Evolutionary conservation across 2,113 vertebrate genomes (phyloP).

Genomic region (Barnardius zonarius): DNA sequence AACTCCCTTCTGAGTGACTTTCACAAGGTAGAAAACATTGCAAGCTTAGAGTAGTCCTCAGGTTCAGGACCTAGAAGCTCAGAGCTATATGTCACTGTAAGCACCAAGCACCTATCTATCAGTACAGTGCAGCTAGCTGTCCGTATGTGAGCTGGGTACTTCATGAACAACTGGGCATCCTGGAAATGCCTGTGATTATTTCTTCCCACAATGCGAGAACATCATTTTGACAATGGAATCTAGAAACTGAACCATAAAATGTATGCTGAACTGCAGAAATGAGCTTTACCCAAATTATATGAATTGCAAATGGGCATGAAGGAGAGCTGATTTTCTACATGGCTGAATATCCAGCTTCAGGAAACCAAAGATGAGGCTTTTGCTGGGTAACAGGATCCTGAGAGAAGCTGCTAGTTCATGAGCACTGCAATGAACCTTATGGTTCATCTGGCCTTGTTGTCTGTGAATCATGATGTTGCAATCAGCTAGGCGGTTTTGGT

Average conservation of each 20-base stretch:
- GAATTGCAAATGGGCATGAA: not conserved
- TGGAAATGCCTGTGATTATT: not conserved
- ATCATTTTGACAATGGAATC: not conserved
- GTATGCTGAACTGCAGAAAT: conserved; percentile 4
- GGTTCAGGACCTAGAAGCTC: not conserved
- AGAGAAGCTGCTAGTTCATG: not conserved
- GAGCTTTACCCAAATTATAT: conserved; percentile 29
- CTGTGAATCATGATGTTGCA: not conserved
- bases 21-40: not conserved
- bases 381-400: not conserved
- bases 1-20: not conserved
- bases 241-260: conserved; percentile 2
- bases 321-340: conserved; percentile 11
- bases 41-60: not conserved
- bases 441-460: not conserved
- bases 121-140: not conserved
- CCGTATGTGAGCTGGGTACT: not conserved
- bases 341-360: not conserved
- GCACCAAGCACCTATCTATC: not conserved
- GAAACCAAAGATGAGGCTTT: not conserved
- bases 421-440: not conserved
- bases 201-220: not conserved
- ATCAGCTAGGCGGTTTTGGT: not conserved
- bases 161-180: not conserved
- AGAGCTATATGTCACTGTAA: not conserved